Conservation (phyloP, 2,888 invertebrate genomes). For the Ophion obscuratus region DNA sequence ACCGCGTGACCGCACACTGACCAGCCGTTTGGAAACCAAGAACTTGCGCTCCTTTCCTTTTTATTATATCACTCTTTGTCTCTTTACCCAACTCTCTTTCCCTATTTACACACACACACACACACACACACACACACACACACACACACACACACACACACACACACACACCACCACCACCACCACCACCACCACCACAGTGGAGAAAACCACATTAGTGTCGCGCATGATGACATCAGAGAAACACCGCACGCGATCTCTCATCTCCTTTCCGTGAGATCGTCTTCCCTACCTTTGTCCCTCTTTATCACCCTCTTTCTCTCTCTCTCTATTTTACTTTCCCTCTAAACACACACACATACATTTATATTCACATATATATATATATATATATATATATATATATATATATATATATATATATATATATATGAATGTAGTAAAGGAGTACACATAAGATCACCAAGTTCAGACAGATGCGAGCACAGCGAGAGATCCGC, state of each 20-base stretch:
- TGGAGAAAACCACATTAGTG: slow-evolving; percentile 47
- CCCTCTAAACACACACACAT: too few species aligned
- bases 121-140: not conserved
- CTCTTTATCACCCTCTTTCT: slow-evolving; percentile 31
- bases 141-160: not conserved
- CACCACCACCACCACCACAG: too few species aligned
- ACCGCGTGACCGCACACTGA: slow-evolving; percentile 41
- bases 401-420: not conserved
- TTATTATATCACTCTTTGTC: not conserved
- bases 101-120: too few species aligned
- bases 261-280: slow-evolving; percentile 54
- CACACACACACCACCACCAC: not conserved
- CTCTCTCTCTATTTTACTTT: slow-evolving; percentile 37
- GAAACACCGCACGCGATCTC: slow-evolving; percentile 65
- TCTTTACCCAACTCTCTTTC: not conserved
- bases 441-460: slow-evolving; percentile 74
- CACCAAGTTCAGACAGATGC: slow-evolving; percentile 83
- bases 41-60: slow-evolving; percentile 17
- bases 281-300: slow-evolving; percentile 28
- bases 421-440: slow-evolving; percentile 36
- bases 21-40: slow-evolving; percentile 27
- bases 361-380: too few species aligned
- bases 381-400: slow-evolving; percentile 21
- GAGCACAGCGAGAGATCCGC: slow-evolving; percentile 73
- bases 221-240: slow-evolving; percentile 65